Base-by-base conservation (phyloP, 2,113 vertebrate genomes). In the Lophura nycthemera region DNA sequence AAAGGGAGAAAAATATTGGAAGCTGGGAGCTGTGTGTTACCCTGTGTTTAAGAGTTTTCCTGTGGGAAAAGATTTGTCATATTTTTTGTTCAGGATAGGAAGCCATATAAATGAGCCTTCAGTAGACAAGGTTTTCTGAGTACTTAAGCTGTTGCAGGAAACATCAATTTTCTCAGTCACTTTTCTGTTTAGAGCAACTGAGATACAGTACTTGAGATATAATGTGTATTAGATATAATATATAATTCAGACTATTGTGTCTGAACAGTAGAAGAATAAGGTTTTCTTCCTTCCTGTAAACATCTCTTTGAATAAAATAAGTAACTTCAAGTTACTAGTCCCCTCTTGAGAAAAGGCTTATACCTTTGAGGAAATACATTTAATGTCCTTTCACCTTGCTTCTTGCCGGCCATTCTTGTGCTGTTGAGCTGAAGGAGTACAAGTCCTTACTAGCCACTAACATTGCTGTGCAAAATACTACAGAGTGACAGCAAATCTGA, bases 351-450 rank as follows among this genome's bases (percentile, higher is more conserved):
- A 10, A 32, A 42, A 73, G 16, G 38, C 38, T 78, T 45, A 16
- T 17, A 25, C 2, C 1, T 52, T n/a, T 0, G 1, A 25, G 40
- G 8, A 86, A 90, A 50, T n/a, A 16, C 0, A 36, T 3, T 1
- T 4, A 45, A 72, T 1, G 7, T 7, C 9, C 22, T 25, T 25
- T 76, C 5, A 1, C 20, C 22, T 16, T 5, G 19, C 22, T 54
- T 22, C 1, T 3, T 27, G 20, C 40, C 25, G 42, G 1, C 0
- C 12, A 17, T 0, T 5, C 11, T 72, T 76, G 36, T 52, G 61
- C 8, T 4, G 0, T 40, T 32, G n/a, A 27, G 24, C 32, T 81
- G 34, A 10, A 59, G 69, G 54, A 21, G 13, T 32, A 30, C 16
- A 13, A 57, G 20, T 24, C 13, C 21, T 24, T 40, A 9, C 10